Conservation (phyloP, 1,140 invertebrate species). For the Drosophila suzukii region DNA sequence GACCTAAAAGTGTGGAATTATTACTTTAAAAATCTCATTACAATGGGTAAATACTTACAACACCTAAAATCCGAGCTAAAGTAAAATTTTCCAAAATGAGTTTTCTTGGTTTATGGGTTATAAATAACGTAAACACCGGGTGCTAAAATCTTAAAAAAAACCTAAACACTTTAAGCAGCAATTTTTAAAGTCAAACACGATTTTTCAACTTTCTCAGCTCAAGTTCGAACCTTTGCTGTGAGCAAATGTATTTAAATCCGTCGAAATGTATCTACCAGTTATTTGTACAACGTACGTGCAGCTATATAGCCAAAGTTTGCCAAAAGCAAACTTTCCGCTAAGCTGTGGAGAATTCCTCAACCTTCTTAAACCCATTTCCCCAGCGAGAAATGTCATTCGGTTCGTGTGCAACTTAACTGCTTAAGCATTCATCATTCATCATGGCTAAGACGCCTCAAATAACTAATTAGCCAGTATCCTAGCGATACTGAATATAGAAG, state of each 20-base stretch:
- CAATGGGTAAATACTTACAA: no score
- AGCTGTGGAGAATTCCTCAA: slow-evolving; percentile 10
- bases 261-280: slow-evolving; percentile 17
- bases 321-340: slow-evolving; percentile 25
- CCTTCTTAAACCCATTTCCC: no score
- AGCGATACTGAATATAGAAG: not conserved
- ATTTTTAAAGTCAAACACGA: not conserved
- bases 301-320: slow-evolving; percentile 13
- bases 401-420: slow-evolving; percentile 23
- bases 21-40: no score
- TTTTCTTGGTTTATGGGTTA: no score
- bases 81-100: no score
- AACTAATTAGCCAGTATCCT: slow-evolving; percentile 51
- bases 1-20: no score
- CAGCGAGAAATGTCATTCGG: not conserved
- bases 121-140: no score
- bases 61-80: no score
- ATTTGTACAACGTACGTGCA: not conserved
- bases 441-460: slow-evolving; percentile 46
- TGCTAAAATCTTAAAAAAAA: no score
- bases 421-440: slow-evolving; percentile 56
- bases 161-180: no score
- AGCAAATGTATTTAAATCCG: slow-evolving; percentile 7
- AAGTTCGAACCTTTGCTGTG: not conserved
- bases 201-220: not conserved